These are phyloP conservation scores for Ariolimax columbianus DNA, from an alignment of 2,888 invertebrate genomes.

Conservation along the genomic window DNA sequence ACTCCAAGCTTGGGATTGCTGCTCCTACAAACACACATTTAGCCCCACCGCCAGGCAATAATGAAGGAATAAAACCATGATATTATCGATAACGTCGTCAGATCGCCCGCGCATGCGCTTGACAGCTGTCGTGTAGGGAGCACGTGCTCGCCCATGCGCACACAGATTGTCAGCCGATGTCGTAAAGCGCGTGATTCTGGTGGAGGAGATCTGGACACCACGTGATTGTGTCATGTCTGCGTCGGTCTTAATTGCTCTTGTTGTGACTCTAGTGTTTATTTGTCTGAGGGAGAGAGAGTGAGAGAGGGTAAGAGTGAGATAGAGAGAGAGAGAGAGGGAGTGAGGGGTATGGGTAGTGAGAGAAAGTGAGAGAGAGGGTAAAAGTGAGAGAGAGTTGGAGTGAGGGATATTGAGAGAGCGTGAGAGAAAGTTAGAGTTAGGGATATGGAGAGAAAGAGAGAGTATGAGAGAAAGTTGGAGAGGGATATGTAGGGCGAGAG, in stretches of 20 bases:
- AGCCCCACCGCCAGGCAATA: neutral
- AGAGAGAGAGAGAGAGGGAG: no score
- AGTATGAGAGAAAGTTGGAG: no score
- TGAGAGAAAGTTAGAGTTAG: no score
- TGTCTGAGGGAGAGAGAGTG: neutral
- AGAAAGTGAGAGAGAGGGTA: no score
- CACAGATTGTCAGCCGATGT: constrained; percentile 7
- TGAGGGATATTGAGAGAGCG: no score
- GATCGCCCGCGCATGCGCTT: constrained; percentile 19
- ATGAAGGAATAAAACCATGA: constrained; percentile 2
- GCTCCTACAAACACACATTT: neutral
- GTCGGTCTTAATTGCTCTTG: neutral
- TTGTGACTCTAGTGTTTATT: neutral
- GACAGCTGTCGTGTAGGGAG: constrained; percentile 25
- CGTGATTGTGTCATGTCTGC: neutral
- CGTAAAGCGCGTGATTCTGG: neutral
- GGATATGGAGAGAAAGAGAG: no score
- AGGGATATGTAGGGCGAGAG: no score
- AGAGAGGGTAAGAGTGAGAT: no score
- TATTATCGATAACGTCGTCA: neutral
- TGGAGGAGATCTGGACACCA: neutral
- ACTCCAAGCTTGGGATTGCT: no score
- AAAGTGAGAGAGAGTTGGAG: no score
- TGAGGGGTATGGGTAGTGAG: no score
- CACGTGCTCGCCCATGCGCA: constrained; percentile 30